These are phyloP conservation scores for Nymphalis polychloros DNA, from an alignment of 2,888 invertebrate species.

Conservation along the genomic window DNA sequence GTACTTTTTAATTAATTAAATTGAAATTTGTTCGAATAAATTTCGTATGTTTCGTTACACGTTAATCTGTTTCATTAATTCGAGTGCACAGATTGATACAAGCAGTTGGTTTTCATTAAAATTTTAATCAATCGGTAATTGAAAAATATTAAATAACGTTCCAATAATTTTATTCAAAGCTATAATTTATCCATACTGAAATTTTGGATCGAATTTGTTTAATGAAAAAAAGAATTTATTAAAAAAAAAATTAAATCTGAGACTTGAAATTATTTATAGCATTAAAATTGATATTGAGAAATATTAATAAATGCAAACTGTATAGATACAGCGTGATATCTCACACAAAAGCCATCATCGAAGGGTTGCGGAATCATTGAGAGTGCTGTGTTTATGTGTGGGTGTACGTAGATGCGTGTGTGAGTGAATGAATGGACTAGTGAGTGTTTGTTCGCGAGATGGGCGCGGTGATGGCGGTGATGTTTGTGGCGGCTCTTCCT, in stretches of 20 bases:
- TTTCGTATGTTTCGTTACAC: conserved; percentile 7
- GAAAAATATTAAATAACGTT: not conserved
- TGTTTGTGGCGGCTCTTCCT: conserved; percentile 65
- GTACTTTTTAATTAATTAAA: conserved; percentile 25
- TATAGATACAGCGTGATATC: not conserved
- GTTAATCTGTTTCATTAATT: conserved; percentile 9
- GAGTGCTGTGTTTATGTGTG: conserved; percentile 11
- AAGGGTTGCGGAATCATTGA: conserved; percentile 15
- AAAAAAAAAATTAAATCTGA: not conserved
- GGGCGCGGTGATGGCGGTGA: conserved; percentile 64
- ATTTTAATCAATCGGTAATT: conserved; percentile 5
- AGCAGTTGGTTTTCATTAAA: conserved; percentile 7
- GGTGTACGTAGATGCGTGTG: conserved; percentile 4
- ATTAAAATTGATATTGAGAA: conserved; percentile 8
- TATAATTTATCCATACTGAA: not conserved
- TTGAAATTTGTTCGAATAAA: conserved; percentile 13
- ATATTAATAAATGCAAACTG: not conserved
- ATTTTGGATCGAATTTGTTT: not conserved
- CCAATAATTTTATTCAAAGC: not conserved
- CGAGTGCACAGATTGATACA: not conserved
- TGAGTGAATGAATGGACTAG: conserved; percentile 44
- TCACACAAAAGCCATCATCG: conserved; percentile 6
- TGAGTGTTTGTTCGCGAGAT: conserved; percentile 70
- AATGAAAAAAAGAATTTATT: not conserved
- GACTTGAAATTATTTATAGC: not conserved